Base-by-base conservation (phyloP, 2,797 vertebrate species). In the Alectoris magna region DNA sequence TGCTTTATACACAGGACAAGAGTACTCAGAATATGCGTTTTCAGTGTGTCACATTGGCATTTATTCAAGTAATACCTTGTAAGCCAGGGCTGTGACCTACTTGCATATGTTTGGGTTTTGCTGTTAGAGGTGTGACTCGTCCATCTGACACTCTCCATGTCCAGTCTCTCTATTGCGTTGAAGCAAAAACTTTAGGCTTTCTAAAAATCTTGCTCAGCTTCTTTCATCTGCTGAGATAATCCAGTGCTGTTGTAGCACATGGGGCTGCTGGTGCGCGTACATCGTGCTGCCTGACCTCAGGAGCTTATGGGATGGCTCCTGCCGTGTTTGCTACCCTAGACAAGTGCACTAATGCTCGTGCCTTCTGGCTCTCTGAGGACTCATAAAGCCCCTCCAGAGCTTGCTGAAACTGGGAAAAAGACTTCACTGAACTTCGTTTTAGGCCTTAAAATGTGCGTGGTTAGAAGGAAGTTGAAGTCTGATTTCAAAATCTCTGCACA, bases 371-470 rank as follows among this genome's bases (percentile, higher is more conserved):
- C 71, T 63, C 4, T 16, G 55, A 44, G 44, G 36, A 64, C 53
- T 36, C 56, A 60, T 38, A 46, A 64, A 84, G 29, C 68, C 82
- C 84, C 67, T 60, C 73, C 68, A 41, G 38, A 94, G 85, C 14
- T 88, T 21, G 1, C 44, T 94, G 92, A 96, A 93, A 87, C 6
- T 58, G 48, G 19, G 51, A 60, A 76, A 80, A 86, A 73, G 48
- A 73, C 92, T 89, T 95, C 68, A 48, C 22, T 84, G 87, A 88
- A 58, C 85, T 81, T 64, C 58, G 79, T 46, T 86, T 92, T 68
- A 69, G 56, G 51, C 62, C 64, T 41, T 91, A 76, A 86, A 58
- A 7, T 38, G n/a, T 93, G 83, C 87, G 71, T 59, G 71, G 18
- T 64, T 87, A 48, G 71, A 91, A 91, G 59, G 83, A 95, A 92